Evolutionary conservation across 2,888 invertebrate genomes (phyloP).

Genomic region (Volucella bombylans): DNA sequence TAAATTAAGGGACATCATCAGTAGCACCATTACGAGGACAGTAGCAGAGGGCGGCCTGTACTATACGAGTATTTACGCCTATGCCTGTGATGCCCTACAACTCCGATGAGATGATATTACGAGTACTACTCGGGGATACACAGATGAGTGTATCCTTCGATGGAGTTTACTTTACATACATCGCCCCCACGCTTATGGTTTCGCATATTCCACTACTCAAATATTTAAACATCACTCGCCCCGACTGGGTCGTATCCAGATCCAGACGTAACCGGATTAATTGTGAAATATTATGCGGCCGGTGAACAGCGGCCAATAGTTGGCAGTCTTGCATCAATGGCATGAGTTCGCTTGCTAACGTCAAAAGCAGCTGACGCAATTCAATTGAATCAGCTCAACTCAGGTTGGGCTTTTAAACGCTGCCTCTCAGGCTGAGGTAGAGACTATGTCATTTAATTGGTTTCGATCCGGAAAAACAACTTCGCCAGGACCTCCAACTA

Average conservation of each 20-base stretch:
- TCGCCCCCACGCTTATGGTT: slow-evolving; percentile 8
- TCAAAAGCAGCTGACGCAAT: slow-evolving; percentile 14
- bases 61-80: too few species aligned
- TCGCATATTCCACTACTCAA: slow-evolving; percentile 34
- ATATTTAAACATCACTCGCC: slow-evolving; percentile 60
- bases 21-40: background rate
- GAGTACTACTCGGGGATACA: background rate
- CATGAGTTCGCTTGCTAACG: background rate
- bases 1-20: slow-evolving; percentile 61
- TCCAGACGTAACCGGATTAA: slow-evolving; percentile 41
- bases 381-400: background rate
- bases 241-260: slow-evolving; percentile 13
- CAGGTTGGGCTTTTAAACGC: slow-evolving; percentile 10
- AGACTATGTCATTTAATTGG: slow-evolving; percentile 14
- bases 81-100: background rate
- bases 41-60: too few species aligned
- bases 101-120: background rate
- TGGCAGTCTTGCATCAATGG: too few species aligned
- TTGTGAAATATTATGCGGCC: slow-evolving; percentile 55
- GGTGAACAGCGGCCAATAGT: background rate
- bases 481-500: background rate
- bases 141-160: background rate
- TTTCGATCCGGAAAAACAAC: slow-evolving; percentile 22
- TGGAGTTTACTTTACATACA: slow-evolving; percentile 4
- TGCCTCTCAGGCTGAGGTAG: background rate